Evolutionary conservation across 2,888 invertebrate species (phyloP).

Genomic region (Andrena hattorfiana): DNA sequence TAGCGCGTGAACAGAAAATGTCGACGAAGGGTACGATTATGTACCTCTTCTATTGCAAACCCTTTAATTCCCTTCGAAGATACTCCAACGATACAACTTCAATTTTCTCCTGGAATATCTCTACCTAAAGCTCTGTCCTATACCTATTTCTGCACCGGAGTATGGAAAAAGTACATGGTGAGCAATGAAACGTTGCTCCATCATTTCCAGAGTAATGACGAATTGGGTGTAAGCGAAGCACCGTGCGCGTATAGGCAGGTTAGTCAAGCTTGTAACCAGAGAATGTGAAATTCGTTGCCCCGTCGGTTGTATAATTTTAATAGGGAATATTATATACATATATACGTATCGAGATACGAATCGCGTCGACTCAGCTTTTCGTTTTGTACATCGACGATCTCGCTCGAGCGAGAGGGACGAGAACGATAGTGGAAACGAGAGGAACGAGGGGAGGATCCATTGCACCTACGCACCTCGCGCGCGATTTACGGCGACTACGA

Average conservation of each 20-base stretch:
- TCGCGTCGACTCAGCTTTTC: slow-evolving; percentile 11
- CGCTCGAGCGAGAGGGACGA: slow-evolving; percentile 14
- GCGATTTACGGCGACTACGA: slow-evolving; percentile 23
- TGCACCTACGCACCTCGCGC: slow-evolving; percentile 30
- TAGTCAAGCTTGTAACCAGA: background rate
- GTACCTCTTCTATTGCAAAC: slow-evolving; percentile 19
- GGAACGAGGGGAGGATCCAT: slow-evolving; percentile 1
- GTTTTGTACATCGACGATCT: slow-evolving; percentile 43
- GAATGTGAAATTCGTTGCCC: slow-evolving; percentile 32
- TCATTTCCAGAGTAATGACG: slow-evolving; percentile 16
- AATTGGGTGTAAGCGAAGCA: background rate
- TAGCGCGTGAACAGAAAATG: background rate
- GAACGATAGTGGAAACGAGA: slow-evolving; percentile 13
- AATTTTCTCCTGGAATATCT: background rate
- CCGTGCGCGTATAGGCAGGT: too few species aligned
- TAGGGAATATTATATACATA: slow-evolving; percentile 41
- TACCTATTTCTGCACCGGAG: background rate
- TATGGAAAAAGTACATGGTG: background rate
- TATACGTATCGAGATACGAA: slow-evolving; percentile 40
- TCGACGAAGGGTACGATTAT: background rate
- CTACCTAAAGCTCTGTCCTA: background rate
- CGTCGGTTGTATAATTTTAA: slow-evolving; percentile 36
- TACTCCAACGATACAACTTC: slow-evolving; percentile 2
- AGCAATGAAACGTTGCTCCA: background rate
- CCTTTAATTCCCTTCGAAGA: slow-evolving; percentile 2